Percentiles rank a stretch among this genome's conserved stretches.
Conservation (phyloP, 2,113 vertebrate species). For the Dasypus novemcinctus region DNA sequence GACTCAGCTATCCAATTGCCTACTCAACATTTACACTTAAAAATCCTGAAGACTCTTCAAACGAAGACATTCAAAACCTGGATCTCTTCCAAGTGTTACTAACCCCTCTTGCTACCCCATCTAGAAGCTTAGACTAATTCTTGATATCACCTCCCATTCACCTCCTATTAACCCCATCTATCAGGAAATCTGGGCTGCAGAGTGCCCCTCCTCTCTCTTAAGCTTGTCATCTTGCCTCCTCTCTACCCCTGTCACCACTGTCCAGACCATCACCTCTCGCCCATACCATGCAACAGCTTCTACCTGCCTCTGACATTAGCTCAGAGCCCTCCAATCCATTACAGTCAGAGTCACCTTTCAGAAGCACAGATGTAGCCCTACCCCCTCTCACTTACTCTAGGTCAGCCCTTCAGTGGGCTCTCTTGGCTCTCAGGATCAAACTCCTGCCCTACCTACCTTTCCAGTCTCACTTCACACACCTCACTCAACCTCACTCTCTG, state of each 20-base stretch:
- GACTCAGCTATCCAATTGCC: background rate
- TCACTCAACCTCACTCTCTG: background rate
- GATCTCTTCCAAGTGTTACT: background rate
- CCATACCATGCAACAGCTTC: background rate
- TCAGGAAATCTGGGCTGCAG: background rate
- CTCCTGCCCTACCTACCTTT: background rate
- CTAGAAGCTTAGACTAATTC: background rate
- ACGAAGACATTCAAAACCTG: background rate
- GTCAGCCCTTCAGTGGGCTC: background rate
- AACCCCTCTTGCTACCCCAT: background rate
- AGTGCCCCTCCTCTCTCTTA: background rate
- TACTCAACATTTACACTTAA: background rate
- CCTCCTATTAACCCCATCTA: background rate
- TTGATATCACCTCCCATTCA: background rate
- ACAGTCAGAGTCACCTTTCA: background rate
- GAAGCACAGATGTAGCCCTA: background rate
- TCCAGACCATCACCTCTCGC: background rate
- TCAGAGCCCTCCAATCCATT: background rate
- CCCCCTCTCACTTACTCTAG: background rate
- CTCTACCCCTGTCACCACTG: background rate
- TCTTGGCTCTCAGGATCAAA: background rate
- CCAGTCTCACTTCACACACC: background rate
- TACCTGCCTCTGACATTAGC: background rate
- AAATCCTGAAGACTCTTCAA: background rate
- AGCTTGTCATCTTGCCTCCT: background rate